Conservation (phyloP, 1,140 invertebrate species). For the Solenopsis fugax region DNA sequence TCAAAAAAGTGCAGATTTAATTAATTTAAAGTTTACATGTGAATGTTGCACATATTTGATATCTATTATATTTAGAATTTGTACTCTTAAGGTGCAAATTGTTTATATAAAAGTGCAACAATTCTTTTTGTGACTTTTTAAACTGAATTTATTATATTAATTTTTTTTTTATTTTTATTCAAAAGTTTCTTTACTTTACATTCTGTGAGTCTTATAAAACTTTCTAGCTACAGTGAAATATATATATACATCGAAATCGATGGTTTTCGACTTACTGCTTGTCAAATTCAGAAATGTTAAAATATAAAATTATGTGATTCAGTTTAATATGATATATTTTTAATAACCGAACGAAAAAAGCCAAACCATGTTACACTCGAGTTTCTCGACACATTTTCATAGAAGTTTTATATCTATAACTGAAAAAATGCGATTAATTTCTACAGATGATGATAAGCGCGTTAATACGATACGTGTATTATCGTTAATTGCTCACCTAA, state of each 20-base stretch:
- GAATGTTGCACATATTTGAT: background rate
- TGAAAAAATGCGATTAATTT: conserved; percentile 41
- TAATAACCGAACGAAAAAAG: background rate
- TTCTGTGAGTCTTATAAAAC: background rate
- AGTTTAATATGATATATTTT: background rate
- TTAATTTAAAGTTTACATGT: background rate
- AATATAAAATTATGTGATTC: conserved; percentile 9
- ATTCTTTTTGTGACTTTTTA: background rate
- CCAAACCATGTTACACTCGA: conserved; percentile 41
- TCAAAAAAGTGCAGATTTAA: background rate
- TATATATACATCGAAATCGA: background rate
- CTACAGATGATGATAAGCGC: background rate
- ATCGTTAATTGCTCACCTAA: conserved; percentile 76
- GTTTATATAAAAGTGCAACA: background rate
- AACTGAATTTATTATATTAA: background rate
- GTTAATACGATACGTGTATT: background rate
- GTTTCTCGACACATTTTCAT: conserved; percentile 24
- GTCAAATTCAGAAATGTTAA: background rate
- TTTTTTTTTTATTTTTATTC: background rate
- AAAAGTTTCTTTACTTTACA: background rate
- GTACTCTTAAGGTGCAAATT: background rate
- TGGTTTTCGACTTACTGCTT: background rate
- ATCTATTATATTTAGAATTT: background rate
- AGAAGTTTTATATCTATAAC: conserved; percentile 50
- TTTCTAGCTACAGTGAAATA: background rate